Percentiles rank a stretch among this genome's conserved stretches.
Conservation (phyloP, 1,140 invertebrate species). For the Homalodisca vitripennis region DNA sequence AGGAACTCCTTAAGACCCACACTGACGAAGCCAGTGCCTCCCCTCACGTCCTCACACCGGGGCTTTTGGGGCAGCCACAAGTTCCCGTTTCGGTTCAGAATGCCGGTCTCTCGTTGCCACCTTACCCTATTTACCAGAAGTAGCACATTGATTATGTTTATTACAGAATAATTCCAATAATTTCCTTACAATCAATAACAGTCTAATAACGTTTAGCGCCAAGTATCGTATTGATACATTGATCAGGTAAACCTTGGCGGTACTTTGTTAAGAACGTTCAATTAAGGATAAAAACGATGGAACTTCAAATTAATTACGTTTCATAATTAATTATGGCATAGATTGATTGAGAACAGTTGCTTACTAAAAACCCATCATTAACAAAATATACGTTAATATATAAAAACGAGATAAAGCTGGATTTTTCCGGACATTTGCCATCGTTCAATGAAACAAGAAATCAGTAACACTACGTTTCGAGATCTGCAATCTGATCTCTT, state of each 20-base stretch:
- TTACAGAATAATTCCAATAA: not conserved
- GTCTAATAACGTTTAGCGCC: not conserved
- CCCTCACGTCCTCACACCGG: constrained; percentile 46
- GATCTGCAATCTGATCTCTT: no score
- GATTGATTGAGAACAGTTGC: no score
- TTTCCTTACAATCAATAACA: not conserved
- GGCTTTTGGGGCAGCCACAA: constrained; percentile 50
- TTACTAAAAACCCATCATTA: no score
- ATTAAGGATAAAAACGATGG: no score
- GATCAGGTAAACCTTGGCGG: not conserved
- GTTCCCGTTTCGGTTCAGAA: constrained; percentile 46
- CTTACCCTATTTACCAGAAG: constrained; percentile 46
- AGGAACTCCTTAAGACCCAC: constrained; percentile 52
- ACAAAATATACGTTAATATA: no score
- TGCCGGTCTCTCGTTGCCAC: constrained; percentile 49
- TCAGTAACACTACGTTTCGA: no score
- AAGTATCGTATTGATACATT: not conserved
- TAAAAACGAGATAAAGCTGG: no score
- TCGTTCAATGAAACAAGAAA: no score
- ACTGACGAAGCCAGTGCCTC: constrained; percentile 50
- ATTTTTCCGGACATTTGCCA: no score
- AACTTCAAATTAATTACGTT: no score
- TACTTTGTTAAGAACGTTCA: no score
- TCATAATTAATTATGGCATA: no score
- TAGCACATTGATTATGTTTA: not conserved